A percentile compares a stretch with the other conserved stretches of the same genome.
phyloP scores from a whole-genome alignment of 1,140 invertebrate species.

The Sitobion miscanthi region DNA sequence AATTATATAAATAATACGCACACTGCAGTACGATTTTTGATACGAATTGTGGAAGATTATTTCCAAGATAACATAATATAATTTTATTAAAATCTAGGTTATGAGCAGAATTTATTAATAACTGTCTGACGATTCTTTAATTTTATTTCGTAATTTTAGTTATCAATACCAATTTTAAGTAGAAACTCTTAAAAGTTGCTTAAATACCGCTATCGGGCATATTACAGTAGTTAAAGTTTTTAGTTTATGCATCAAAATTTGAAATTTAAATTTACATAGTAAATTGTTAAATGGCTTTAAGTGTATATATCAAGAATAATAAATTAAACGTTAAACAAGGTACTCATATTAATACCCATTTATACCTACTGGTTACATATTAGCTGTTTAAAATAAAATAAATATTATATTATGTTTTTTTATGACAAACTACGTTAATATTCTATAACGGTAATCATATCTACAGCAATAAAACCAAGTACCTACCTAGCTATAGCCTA shows the following conservation, averaged over 20 bases:
- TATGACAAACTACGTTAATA: constrained; percentile 5
- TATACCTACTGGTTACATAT: neutral
- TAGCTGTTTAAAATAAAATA: neutral
- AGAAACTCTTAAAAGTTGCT: neutral
- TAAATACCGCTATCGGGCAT: neutral
- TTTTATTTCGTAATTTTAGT: neutral
- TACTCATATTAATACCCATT: neutral
- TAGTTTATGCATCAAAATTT: neutral
- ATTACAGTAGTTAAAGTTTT: neutral
- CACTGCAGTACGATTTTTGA: neutral
- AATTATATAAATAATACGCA: neutral
- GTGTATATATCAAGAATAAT: neutral
- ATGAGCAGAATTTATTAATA: neutral
- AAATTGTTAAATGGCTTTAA: neutral
- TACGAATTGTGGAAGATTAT: neutral
- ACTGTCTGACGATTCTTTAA: neutral
- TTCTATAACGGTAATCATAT: neutral
- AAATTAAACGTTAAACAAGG: neutral
- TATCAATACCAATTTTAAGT: neutral
- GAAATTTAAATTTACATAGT: neutral
- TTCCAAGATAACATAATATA: neutral
- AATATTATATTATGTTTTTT: neutral
- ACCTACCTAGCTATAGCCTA: neutral
- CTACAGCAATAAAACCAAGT: neutral
- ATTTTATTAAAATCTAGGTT: neutral